Conservation (phyloP, 1,140 invertebrate species). For the Ganaspis sp. region DNA sequence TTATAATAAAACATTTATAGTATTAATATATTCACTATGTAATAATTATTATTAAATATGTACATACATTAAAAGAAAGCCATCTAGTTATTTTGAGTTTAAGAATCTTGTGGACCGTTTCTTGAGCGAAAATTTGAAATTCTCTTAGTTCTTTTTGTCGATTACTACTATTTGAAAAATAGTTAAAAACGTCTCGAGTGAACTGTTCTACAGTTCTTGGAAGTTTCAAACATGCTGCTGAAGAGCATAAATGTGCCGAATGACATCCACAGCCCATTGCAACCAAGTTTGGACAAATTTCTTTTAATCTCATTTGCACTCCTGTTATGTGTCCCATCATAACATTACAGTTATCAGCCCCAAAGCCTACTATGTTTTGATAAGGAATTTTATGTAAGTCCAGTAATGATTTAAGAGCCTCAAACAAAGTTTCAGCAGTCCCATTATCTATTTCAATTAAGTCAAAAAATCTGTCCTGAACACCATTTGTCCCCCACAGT, state of each 20-base stretch:
- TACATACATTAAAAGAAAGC: background rate
- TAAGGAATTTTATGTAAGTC: conserved; percentile 61
- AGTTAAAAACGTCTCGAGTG: conserved; percentile 33
- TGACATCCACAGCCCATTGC: conserved; percentile 67
- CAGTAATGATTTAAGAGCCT: conserved; percentile 55
- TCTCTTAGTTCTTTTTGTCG: conserved; percentile 6
- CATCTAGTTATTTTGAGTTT: conserved; percentile 41
- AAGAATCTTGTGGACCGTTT: conserved; percentile 26
- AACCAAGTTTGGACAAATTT: conserved; percentile 56
- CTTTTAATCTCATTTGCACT: conserved; percentile 54
- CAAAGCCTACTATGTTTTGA: conserved; percentile 60
- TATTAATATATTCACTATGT: too few species aligned
- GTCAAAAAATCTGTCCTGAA: conserved; percentile 30
- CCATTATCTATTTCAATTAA: conserved; percentile 38
- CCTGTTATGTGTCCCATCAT: conserved; percentile 69
- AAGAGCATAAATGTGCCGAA: conserved; percentile 64
- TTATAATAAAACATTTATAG: too few species aligned
- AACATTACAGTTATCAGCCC: conserved; percentile 63
- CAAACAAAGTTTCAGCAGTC: conserved; percentile 50
- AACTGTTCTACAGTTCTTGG: conserved; percentile 52
- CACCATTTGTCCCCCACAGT: conserved; percentile 1
- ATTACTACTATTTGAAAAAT: background rate
- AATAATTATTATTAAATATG: background rate
- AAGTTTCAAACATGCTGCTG: conserved; percentile 63
- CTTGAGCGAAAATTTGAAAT: conserved; percentile 22